These are phyloP conservation scores for Leptinotarsa rubiginosa DNA, from an alignment of 2,888 invertebrate genomes.

Conservation along the genomic window DNA sequence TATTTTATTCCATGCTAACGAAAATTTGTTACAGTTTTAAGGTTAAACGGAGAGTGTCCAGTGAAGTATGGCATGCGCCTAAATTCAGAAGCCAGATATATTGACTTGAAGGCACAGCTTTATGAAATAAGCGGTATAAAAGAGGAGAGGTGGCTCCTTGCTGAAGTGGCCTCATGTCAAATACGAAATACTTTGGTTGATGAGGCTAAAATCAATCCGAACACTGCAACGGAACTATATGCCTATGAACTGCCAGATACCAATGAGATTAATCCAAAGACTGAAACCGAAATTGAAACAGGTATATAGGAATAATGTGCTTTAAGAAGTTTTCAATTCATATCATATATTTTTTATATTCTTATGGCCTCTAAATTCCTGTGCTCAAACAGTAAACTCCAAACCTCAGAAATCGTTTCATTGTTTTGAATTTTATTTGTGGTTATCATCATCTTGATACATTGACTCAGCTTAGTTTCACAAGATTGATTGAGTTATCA, in stretches of 20 bases:
- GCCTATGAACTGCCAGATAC: conserved; percentile 76
- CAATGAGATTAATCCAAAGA: conserved; percentile 46
- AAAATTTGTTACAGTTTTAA: conserved; percentile 71
- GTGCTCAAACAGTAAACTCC: too few species aligned
- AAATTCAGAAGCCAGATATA: conserved; percentile 84
- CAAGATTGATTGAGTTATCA: not conserved
- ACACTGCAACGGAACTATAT: conserved; percentile 71
- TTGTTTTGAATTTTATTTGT: too few species aligned
- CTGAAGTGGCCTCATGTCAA: conserved; percentile 78
- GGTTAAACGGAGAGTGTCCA: conserved; percentile 86
- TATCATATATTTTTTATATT: not conserved
- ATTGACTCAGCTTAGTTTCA: too few species aligned
- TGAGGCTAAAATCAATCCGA: conserved; percentile 68
- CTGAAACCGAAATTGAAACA: conserved; percentile 51
- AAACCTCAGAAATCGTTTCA: too few species aligned
- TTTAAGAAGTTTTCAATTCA: not conserved
- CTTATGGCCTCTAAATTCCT: not conserved
- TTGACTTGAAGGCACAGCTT: conserved; percentile 80
- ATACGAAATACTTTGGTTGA: conserved; percentile 73
- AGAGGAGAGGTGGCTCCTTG: conserved; percentile 75
- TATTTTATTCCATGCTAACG: not conserved
- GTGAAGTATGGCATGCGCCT: conserved; percentile 86
- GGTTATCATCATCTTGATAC: too few species aligned
- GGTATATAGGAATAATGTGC: conserved; percentile 45
- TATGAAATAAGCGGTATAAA: conserved; percentile 73